These are phyloP conservation scores for Leptura quadrifasciata DNA, from an alignment of 2,888 invertebrate species.

Conservation along the genomic window DNA sequence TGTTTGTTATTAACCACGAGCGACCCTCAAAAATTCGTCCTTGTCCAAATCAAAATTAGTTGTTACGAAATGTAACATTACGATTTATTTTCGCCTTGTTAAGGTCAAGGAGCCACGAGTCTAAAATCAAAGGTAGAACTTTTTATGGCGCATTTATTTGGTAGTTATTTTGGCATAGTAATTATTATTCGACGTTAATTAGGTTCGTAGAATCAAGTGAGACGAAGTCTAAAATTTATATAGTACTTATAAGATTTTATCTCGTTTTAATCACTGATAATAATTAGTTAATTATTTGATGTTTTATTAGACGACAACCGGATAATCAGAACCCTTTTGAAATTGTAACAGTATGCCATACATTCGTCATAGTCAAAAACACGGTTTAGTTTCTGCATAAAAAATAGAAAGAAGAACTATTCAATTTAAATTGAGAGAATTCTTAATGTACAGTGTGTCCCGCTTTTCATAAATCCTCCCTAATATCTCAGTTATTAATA, in stretches of 20 bases:
- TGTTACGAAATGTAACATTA: conserved; percentile 21
- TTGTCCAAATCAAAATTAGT: conserved; percentile 14
- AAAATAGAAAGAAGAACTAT: too few relatives aligned
- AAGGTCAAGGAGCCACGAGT: conserved; percentile 22
- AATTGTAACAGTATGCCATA: too few relatives aligned
- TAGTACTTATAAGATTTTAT: neutral
- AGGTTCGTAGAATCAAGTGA: neutral
- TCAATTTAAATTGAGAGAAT: too few relatives aligned
- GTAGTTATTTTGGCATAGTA: conserved; percentile 11
- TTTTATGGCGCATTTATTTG: conserved; percentile 9
- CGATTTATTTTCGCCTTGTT: conserved; percentile 15
- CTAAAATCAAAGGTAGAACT: conserved; percentile 19
- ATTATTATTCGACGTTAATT: conserved; percentile 3
- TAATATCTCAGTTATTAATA: too few relatives aligned
- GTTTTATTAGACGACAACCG: too few relatives aligned
- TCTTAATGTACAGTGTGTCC: too few relatives aligned
- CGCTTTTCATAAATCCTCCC: too few relatives aligned
- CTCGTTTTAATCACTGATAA: neutral
- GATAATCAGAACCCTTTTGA: too few relatives aligned
- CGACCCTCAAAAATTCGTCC: conserved; percentile 18
- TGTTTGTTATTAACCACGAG: conserved; percentile 16
- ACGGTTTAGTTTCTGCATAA: too few relatives aligned
- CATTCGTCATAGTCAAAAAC: too few relatives aligned
- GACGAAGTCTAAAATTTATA: conserved; percentile 5
- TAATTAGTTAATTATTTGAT: too few relatives aligned